Evolutionary conservation across 2,113 vertebrate species (phyloP), one percentile per base, ranked within the genome.

Genomic region (Corythornis vintsioides): DNA sequence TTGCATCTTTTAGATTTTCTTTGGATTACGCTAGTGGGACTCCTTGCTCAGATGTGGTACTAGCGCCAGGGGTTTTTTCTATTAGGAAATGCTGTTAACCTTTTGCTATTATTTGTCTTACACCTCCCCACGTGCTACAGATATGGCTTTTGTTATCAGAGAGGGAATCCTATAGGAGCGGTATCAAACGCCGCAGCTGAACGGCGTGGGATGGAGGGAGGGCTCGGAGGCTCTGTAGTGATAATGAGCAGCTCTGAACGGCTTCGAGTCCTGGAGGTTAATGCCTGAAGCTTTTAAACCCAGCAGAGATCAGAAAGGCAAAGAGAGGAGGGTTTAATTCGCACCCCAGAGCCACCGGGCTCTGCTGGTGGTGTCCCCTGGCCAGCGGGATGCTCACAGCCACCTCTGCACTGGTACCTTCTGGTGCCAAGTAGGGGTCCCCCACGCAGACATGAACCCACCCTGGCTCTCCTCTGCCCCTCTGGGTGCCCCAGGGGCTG

Each of bases 331-430:
- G n/a, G 55, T 80, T 86, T 83, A 81, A 45, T 11, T 26, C 10
- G 26, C 61, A 80, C 10, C 28, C 0, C 25, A 22, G 31, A 31
- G 3, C 0, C 3, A 2, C 0, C 1, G 63, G 11, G 14, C 38
- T 7, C 7, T 25, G 12, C 72, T 45, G 42, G n/a, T 33, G 10
- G 13, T 40, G 24, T 11, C 25, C 29, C 50, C 74, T 7, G 20
- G 16, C 5, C 2, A 15, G 26, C 5, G 4, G 45, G 28, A 2
- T 19, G 70, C 43, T 12, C 4, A 1, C 22, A 25, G 10, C 4
- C 0, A 4, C 4, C 83, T 5, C 64, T 22, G 48, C 13, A 5
- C 31, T 3, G 5, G 11, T 65, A 22, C 63, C 17, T 11, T 7
- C 35, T 20, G 55, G 25, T 17, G n/a, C n/a, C 47, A 2, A 1